phyloP scores from a whole-genome alignment of 2,797 vertebrate species.

The Acrossocheilus fasciatus region DNA sequence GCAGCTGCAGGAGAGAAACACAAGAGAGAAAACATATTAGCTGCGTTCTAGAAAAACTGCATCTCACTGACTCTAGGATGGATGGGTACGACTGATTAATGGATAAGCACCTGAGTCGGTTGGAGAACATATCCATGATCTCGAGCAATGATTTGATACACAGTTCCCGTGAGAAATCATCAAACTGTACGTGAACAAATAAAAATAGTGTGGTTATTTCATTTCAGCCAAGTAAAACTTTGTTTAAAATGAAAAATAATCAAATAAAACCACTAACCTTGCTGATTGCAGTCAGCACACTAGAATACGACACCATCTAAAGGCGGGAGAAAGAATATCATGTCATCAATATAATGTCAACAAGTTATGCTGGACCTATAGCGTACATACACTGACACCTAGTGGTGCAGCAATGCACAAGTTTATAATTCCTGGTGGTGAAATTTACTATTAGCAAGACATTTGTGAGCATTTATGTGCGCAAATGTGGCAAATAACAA shows the following conservation, averaged over 20 bases:
- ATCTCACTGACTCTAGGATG: not conserved
- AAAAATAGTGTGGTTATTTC: not conserved
- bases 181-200: slow-evolving; percentile 81
- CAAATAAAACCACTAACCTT: slow-evolving; percentile 82
- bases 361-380: not conserved
- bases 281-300: slow-evolving; percentile 91
- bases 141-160: slow-evolving; percentile 93
- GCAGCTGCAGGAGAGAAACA: slow-evolving; percentile 79
- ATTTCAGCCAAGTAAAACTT: not conserved
- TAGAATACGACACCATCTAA: slow-evolving; percentile 99
- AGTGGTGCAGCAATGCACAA: not conserved
- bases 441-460: not conserved
- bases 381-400: slow-evolving; percentile 12
- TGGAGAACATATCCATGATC: slow-evolving; percentile 98
- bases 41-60: not conserved
- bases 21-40: not conserved
- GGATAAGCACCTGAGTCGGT: slow-evolving; percentile 84
- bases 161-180: slow-evolving; percentile 94
- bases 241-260: not conserved
- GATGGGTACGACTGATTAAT: not conserved
- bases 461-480: not conserved
- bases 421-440: too few species aligned
- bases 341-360: not conserved
- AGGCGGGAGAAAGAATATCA: slow-evolving; percentile 52
- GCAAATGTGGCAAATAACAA: not conserved